Base-by-base conservation (phyloP, 2,797 vertebrate genomes). In the Picus viridis region DNA sequence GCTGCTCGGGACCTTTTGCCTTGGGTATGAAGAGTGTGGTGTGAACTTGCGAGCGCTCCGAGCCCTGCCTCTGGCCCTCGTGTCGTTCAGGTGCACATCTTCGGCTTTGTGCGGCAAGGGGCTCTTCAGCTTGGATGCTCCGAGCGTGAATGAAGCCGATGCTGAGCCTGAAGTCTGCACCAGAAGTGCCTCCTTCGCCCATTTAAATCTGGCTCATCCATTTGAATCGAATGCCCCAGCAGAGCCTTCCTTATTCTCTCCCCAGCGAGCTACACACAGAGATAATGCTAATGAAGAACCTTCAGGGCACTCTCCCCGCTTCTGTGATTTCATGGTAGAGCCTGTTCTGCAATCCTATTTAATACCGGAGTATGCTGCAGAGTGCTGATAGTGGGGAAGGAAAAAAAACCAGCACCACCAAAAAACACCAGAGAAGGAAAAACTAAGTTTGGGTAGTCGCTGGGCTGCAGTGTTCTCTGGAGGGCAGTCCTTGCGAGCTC, bases 271-370 rank as follows among this genome's bases (percentile, higher is more conserved):
- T 90, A 39, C 27, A 7, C 36, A 13, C 3, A 36, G 88, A 75
- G 94, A 94, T 94, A 89, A 92, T 94, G 78, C 63, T 89, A 89
- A 89, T 86, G 86, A 93, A 53, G 54, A 94, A 79, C 89, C 93
- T 91, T 75, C 62, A 43, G 88, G 86, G 88, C 65, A n/a, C 83
- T 90, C 65, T 92, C 69, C 49, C 62, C 43, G 49, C 62, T 82
- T 83, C 86, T 89, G 78, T 58, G 49, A 71, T 94, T 95, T 82
- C 86, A 63, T 10, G 82, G 92, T 69, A 83, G 75, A 96, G 94
- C 84, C 93, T 94, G 84, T 93, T 92, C 86, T 88, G 72, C 84
- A 72, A 65, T 95, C 65, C 59, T 10, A 10, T 71, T 92, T 85
- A 68, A 63, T 84, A 54, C 59, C 81, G 39, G 71, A 80, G 54